Evolutionary conservation across 2,797 vertebrate species (phyloP).

Genomic region (Hoplostethus atlanticus): DNA sequence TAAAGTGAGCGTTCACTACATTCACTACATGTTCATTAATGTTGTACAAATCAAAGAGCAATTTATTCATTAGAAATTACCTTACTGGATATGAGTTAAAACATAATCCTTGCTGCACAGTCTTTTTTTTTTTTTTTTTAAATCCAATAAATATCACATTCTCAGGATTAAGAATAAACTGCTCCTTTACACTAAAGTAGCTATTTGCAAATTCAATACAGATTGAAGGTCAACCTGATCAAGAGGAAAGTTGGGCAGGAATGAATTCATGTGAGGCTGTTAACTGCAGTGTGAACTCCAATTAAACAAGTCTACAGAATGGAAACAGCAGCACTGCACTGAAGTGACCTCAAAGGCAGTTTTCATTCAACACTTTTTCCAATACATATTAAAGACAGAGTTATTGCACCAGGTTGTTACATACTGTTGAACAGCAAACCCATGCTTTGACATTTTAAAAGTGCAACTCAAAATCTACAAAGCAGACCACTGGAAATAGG

Average conservation of each 20-base stretch:
- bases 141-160: slow-evolving; percentile 22
- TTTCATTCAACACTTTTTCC: slow-evolving; percentile 51
- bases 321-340: slow-evolving; percentile 57
- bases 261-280: slow-evolving; percentile 62
- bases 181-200: slow-evolving; percentile 18
- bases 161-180: slow-evolving; percentile 13
- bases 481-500: slow-evolving; percentile 13
- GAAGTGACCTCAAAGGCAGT: slow-evolving; percentile 63
- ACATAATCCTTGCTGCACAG: neutral
- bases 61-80: slow-evolving; percentile 23
- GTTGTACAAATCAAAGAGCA: slow-evolving; percentile 36
- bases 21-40: slow-evolving; percentile 28
- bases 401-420: slow-evolving; percentile 42
- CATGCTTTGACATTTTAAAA: slow-evolving; percentile 65
- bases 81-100: slow-evolving; percentile 6
- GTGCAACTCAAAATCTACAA: slow-evolving; percentile 48
- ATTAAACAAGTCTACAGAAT: slow-evolving; percentile 58
- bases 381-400: slow-evolving; percentile 33
- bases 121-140: neutral
- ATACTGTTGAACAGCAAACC: slow-evolving; percentile 60
- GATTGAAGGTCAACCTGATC: slow-evolving; percentile 69
- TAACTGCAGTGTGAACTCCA: slow-evolving; percentile 59
- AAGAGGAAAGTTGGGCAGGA: slow-evolving; percentile 50
- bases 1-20: slow-evolving; percentile 17
- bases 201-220: slow-evolving; percentile 31